A percentile compares a stretch with the other conserved stretches of the same genome.
Evolutionary conservation across 1,140 invertebrate genomes (phyloP).

Genomic region (Drosophila nigromelanica): DNA sequence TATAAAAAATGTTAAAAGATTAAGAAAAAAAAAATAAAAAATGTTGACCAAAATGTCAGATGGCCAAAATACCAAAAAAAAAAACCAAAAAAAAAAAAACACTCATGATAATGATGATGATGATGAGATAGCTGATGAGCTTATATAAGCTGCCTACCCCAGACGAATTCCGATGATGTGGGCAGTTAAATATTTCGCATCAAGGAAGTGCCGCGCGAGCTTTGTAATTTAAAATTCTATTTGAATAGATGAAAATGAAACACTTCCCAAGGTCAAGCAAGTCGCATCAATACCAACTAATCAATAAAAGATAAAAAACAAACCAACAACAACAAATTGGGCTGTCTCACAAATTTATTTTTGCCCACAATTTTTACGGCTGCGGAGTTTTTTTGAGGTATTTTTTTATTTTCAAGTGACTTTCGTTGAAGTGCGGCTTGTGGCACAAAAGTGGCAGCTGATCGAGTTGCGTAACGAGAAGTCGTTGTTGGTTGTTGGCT

Average conservation of each 20-base stretch:
- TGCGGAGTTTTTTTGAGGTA: neutral
- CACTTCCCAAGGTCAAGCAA: conserved; percentile 54
- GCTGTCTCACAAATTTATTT: conserved; percentile 4
- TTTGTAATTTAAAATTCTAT: conserved; percentile 59
- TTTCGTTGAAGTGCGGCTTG: conserved; percentile 34
- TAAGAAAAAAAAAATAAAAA: conserved; percentile 51
- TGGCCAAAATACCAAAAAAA: conserved; percentile 29
- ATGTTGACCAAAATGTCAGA: conserved; percentile 33
- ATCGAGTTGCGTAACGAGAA: conserved; percentile 54
- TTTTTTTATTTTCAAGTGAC: conserved; percentile 26
- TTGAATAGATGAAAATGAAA: conserved; percentile 52
- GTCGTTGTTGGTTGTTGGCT: conserved; percentile 7
- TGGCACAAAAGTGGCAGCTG: conserved; percentile 31
- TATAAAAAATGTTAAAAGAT: conserved; percentile 52
- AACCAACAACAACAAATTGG: conserved; percentile 25
- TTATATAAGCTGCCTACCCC: conserved; percentile 31
- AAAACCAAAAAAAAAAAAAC: neutral
- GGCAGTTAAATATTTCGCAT: conserved; percentile 55
- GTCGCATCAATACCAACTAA: conserved; percentile 68
- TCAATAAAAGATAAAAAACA: conserved; percentile 48
- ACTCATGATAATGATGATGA: conserved; percentile 31
- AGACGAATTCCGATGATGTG: conserved; percentile 60
- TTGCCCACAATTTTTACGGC: conserved; percentile 7
- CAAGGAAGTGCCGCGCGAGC: conserved; percentile 53
- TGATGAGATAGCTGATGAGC: conserved; percentile 27